phyloP scores from a whole-genome alignment of 2,113 vertebrate genomes.

The Clinocottus analis region DNA sequence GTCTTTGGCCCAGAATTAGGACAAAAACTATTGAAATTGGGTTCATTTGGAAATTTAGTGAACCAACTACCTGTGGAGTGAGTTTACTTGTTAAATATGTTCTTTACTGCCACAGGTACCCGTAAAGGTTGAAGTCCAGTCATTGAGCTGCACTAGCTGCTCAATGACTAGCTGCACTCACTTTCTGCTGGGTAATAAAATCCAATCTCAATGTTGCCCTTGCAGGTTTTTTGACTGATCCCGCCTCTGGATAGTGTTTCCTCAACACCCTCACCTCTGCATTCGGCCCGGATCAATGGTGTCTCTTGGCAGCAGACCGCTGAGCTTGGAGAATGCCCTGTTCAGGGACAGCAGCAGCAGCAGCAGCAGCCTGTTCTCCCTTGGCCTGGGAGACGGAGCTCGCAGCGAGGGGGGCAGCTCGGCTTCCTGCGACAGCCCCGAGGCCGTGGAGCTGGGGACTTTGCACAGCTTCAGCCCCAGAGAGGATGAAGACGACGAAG shows the following conservation, averaged over 20 bases:
- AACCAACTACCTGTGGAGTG: not conserved
- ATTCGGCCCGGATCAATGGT: conserved; percentile 85
- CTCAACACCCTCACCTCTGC: conserved; percentile 38
- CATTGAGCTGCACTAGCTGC: too few relatives aligned
- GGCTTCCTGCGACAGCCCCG: conserved; percentile 75
- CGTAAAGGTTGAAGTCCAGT: not conserved
- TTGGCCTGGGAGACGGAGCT: conserved; percentile 66
- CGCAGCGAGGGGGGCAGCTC: conserved; percentile 74
- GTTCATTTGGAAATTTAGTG: not conserved
- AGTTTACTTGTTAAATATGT: not conserved
- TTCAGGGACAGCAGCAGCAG: conserved; percentile 70
- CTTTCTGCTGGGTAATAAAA: conserved; percentile 15
- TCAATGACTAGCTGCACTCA: not conserved
- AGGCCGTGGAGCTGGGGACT: conserved; percentile 51
- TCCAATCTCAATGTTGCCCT: conserved; percentile 15
- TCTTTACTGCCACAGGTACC: too few relatives aligned
- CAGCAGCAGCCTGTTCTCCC: conserved; percentile 65
- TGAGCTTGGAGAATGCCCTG: conserved; percentile 78
- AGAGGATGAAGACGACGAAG: conserved; percentile 63
- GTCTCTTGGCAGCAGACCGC: conserved; percentile 85
- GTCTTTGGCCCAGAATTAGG: not conserved
- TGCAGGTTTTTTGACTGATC: conserved; percentile 59
- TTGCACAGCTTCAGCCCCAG: conserved; percentile 65
- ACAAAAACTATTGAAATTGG: not conserved
- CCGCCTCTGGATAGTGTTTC: conserved; percentile 41